These are phyloP conservation scores for Gymnobelideus leadbeateri DNA, from an alignment of 2,113 vertebrate species.

Conservation along the genomic window DNA sequence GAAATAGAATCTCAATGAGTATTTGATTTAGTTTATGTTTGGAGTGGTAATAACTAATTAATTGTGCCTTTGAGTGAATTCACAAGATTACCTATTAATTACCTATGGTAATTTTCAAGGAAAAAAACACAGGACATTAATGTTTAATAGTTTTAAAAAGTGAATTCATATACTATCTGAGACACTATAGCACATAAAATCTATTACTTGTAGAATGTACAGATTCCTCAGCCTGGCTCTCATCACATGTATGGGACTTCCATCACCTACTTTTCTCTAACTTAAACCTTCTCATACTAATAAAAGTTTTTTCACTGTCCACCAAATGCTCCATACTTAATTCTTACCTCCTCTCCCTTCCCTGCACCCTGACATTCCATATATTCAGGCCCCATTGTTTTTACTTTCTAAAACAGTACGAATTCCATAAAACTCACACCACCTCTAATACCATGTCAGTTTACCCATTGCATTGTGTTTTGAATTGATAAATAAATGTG, in stretches of 20 bases:
- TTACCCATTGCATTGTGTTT: not conserved
- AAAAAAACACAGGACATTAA: not conserved
- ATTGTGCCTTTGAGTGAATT: not conserved
- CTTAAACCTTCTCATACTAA: not conserved
- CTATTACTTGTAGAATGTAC: not conserved
- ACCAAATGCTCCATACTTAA: not conserved
- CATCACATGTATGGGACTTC: not conserved
- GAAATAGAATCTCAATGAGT: constrained; percentile 37
- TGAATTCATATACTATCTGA: not conserved
- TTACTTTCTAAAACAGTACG: not conserved
- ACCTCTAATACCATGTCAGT: not conserved
- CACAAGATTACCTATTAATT: not conserved
- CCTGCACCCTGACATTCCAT: not conserved
- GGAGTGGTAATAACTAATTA: not conserved
- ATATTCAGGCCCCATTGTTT: not conserved
- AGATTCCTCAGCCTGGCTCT: not conserved
- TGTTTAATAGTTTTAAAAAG: not conserved
- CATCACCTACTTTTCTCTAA: not conserved
- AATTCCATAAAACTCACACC: not conserved
- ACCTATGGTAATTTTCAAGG: not conserved
- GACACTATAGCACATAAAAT: not conserved
- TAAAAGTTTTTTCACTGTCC: not conserved
- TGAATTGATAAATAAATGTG: not conserved
- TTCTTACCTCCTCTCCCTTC: not conserved
- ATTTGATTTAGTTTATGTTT: constrained; percentile 38